phyloP scores from a whole-genome alignment of 2,797 vertebrate genomes.

The Gambelia wislizenii region DNA sequence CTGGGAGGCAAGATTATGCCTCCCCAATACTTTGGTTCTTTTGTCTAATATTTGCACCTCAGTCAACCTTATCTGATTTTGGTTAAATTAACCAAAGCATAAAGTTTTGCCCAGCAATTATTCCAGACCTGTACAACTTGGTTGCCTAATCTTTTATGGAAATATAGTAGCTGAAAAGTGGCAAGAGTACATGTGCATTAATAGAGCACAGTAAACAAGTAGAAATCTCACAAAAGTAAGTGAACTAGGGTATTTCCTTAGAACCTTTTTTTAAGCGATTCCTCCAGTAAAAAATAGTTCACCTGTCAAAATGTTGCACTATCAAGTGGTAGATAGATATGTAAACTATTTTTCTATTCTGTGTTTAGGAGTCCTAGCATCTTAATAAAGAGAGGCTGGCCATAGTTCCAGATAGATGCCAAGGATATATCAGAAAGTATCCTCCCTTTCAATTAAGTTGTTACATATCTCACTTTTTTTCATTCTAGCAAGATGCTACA shows the following conservation, averaged over 20 bases:
- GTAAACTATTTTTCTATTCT: neutral
- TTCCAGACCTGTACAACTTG: neutral
- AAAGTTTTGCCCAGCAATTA: neutral
- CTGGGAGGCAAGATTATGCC: no score
- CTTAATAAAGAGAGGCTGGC: neutral
- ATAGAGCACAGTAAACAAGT: neutral
- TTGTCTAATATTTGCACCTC: no score
- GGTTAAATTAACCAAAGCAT: neutral
- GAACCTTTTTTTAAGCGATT: neutral
- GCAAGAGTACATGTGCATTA: neutral
- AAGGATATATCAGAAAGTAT: neutral
- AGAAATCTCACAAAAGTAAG: no score
- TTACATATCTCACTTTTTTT: neutral
- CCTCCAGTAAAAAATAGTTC: neutral
- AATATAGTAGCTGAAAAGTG: neutral
- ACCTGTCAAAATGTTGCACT: neutral
- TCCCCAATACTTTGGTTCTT: no score
- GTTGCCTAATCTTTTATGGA: neutral
- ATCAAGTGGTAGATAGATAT: neutral
- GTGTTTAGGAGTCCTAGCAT: neutral
- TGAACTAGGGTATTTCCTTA: no score
- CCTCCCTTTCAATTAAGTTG: neutral
- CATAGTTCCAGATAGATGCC: neutral
- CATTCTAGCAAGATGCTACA: slow-evolving; percentile 78
- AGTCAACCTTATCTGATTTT: neutral